These are phyloP conservation scores for Archaeoteleia sp. DNA, from an alignment of 2,888 invertebrate genomes.

Conservation along the genomic window DNA sequence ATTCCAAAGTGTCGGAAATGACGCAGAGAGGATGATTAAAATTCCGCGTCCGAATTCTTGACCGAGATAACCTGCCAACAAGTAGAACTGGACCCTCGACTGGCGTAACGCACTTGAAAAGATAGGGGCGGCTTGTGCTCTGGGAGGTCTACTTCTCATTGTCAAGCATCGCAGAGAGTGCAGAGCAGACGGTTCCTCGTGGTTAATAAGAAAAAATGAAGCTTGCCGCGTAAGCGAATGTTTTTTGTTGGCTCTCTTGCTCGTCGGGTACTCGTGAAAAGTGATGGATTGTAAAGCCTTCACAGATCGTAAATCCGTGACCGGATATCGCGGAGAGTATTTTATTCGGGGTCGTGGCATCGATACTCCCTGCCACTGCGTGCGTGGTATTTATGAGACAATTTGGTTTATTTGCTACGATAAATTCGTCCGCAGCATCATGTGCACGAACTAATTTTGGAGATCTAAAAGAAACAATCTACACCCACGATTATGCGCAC, in stretches of 20 bases:
- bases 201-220: conserved; percentile 39
- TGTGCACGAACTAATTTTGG: conserved; percentile 25
- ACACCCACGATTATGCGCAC: background rate
- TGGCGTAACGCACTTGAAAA: conserved; percentile 28
- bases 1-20: conserved; percentile 30
- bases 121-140: conserved; percentile 22
- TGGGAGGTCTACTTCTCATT: conserved; percentile 41
- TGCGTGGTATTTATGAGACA: conserved; percentile 47
- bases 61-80: conserved; percentile 39
- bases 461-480: conserved; percentile 6
- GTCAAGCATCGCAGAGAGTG: conserved; percentile 26
- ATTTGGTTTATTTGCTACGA: conserved; percentile 30
- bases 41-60: conserved; percentile 22
- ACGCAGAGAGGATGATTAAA: conserved; percentile 40
- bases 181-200: conserved; percentile 29
- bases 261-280: conserved; percentile 43
- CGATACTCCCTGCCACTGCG: conserved; percentile 10
- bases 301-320: conserved; percentile 51
- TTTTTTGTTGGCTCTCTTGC: conserved; percentile 42
- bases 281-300: conserved; percentile 49
- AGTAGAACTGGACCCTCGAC: conserved; percentile 34
- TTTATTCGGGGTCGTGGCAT: conserved; percentile 47
- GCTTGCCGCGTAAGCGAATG: conserved; percentile 25
- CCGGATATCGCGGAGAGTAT: conserved; percentile 37
- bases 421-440: conserved; percentile 16